These are phyloP conservation scores for Scrobipalpa costella DNA, from an alignment of 2,888 invertebrate species.

Conservation along the genomic window DNA sequence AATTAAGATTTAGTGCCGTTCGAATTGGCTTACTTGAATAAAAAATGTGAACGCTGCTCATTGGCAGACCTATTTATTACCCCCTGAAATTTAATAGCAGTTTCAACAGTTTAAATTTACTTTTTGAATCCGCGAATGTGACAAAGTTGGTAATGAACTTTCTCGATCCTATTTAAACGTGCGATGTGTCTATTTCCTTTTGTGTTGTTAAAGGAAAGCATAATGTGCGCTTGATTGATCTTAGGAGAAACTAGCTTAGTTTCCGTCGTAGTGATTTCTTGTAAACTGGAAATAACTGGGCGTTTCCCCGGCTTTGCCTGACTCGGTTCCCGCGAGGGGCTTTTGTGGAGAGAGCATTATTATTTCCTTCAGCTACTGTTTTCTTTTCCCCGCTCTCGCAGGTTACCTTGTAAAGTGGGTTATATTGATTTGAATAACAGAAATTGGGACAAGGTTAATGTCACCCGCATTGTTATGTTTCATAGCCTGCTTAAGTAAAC, in stretches of 20 bases:
- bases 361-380: background rate
- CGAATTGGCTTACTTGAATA: slow-evolving; percentile 48
- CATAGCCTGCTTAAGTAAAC: too few relatives aligned
- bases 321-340: background rate
- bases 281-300: background rate
- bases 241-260: background rate
- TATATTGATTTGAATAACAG: slow-evolving; percentile 7
- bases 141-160: slow-evolving; percentile 1
- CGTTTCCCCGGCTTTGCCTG: background rate
- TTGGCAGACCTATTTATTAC: slow-evolving; percentile 43
- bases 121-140: slow-evolving; percentile 37
- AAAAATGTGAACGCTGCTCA: slow-evolving; percentile 43
- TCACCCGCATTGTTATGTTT: background rate
- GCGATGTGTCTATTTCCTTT: background rate
- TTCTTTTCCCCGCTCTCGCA: slow-evolving; percentile 31
- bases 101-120: slow-evolving; percentile 38
- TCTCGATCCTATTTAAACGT: background rate
- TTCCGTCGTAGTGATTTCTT: background rate
- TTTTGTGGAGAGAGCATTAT: background rate
- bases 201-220: background rate
- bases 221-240: background rate
- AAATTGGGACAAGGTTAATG: background rate
- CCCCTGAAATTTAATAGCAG: slow-evolving; percentile 47
- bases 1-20: slow-evolving; percentile 54
- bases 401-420: background rate